Evolutionary conservation across 2,113 vertebrate genomes (phyloP), one percentile per base, ranked within the genome.

Genomic region (Eulemur rufifrons): DNA sequence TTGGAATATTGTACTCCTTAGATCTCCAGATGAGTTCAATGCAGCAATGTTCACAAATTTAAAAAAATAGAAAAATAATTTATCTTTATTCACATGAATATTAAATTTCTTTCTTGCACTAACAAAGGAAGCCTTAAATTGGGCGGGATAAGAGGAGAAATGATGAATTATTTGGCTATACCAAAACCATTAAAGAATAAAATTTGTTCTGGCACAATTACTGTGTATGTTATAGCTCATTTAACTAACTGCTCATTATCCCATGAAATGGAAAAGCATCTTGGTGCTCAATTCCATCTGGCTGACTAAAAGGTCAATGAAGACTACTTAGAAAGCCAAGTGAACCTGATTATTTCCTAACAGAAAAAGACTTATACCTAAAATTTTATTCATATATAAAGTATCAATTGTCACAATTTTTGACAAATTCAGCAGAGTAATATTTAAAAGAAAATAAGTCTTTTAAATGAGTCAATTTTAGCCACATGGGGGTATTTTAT

Each of bases 181-280:
- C 87, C 27, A 95, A 84, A 90, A 61, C 71, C 39, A 94, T 94
- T 96, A 95, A 96, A 87, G 32, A 96, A 83, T 88, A 71, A 54
- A 89, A 84, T 80, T 89, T 97, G 66, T 87, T 94, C 74, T 81
- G 84, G 74, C 64, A 77, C 64, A 95, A 77, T 95, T 74, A 17
- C 39, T 59, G 15, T 85, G 59, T 84, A 94, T n/a, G 90, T 89
- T 91, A 94, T 84, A 96, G 87, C 81, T 96, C 84, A 89, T 96
- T 96, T 97, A 92, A 87, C 90, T 94, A 94, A 94, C 27, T 94
- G 34, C 63, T 94, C 59, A 86, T 96, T 95, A 96, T 87, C 52
- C 76, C 50, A 63, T 81, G 83, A 95, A 95, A 86, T 52, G 77
- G 68, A 93, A 91, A 95, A 95, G 17, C 68, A 85, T 71, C 29